These are phyloP conservation scores for Sakesphorus luctuosus DNA, from an alignment of 2,113 vertebrate genomes.

Conservation along the genomic window DNA sequence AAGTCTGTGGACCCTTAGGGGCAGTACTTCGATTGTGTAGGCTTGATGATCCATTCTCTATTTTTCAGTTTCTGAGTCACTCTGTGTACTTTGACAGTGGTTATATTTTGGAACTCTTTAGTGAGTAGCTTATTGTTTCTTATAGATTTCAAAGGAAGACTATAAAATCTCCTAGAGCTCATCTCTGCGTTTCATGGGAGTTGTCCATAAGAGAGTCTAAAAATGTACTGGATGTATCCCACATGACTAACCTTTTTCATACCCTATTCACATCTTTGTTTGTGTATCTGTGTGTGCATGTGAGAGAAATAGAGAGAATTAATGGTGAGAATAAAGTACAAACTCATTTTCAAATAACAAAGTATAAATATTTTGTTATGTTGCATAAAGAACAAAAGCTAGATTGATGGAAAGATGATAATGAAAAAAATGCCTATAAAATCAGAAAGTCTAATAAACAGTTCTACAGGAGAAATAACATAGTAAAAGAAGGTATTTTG, in stretches of 20 bases:
- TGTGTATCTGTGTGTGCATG: no score
- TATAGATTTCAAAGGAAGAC: neutral
- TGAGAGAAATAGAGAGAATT: neutral
- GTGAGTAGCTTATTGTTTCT: neutral
- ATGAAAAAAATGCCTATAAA: neutral
- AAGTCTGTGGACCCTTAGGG: neutral
- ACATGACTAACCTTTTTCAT: neutral
- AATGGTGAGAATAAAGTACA: neutral
- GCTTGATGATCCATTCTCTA: neutral
- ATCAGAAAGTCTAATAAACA: neutral
- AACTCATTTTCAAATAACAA: neutral
- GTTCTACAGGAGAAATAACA: neutral
- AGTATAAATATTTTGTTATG: neutral
- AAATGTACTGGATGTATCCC: neutral
- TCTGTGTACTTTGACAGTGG: neutral
- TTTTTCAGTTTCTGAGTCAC: neutral
- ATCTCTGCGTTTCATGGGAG: neutral
- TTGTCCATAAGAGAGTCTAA: neutral
- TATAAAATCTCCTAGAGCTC: neutral
- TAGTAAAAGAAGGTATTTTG: neutral
- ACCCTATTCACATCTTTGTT: fast-evolving
- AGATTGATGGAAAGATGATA: neutral
- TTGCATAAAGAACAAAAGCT: neutral
- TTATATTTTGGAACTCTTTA: neutral
- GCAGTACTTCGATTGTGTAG: neutral